A percentile compares a stretch with the other conserved stretches of the same genome.
Conservation (phyloP, 2,113 vertebrate genomes). For the Elanoides forficatus region DNA sequence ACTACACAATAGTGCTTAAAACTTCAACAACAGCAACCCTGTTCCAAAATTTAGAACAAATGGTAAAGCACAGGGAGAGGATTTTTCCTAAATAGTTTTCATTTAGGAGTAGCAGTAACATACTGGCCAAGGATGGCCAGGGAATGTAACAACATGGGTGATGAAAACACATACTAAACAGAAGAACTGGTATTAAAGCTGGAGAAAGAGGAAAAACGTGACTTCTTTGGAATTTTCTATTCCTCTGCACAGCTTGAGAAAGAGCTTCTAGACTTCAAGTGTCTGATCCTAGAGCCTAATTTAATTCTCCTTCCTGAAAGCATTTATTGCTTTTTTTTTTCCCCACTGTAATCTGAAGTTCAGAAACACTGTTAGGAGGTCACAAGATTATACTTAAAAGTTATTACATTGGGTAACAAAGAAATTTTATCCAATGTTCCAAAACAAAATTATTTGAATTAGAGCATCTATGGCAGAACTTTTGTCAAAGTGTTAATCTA, state of each 20-base stretch:
- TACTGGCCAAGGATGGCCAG: not conserved
- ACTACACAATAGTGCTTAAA: not conserved
- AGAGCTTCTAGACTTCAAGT: not conserved
- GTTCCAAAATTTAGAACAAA: not conserved
- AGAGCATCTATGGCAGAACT: not conserved
- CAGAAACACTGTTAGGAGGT: not conserved
- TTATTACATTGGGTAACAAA: not conserved
- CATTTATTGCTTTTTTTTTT: not conserved
- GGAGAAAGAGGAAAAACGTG: not conserved
- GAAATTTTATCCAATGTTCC: slow-evolving; percentile 2
- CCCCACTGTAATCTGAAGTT: not conserved
- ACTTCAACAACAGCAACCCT: not conserved
- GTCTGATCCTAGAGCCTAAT: not conserved
- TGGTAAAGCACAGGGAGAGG: not conserved
- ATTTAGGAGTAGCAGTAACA: not conserved
- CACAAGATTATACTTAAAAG: not conserved
- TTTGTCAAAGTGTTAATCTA: not conserved
- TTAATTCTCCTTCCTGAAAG: not conserved
- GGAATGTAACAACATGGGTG: accelerated
- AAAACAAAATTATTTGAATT: slow-evolving; percentile 36
- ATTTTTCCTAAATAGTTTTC: not conserved
- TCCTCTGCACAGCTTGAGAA: not conserved
- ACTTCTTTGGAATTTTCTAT: not conserved
- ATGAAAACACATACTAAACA: not conserved
- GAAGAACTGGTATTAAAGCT: not conserved